Base-by-base conservation (phyloP, 1,140 invertebrate genomes). In the Reticulitermes speratus region DNA sequence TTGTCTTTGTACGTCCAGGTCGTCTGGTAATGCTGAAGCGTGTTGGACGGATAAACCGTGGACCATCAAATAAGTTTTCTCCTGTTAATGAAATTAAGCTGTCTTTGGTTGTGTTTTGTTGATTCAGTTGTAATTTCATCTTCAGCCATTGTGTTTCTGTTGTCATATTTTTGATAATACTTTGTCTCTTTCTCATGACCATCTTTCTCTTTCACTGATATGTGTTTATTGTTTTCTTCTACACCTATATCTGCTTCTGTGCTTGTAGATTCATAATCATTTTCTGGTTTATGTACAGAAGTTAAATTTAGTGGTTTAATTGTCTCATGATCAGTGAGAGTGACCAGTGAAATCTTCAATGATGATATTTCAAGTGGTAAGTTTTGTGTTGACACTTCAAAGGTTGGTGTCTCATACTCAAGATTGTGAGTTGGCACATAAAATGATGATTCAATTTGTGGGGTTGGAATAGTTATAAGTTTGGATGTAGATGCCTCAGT, bases 11-110 rank as follows among this genome's bases (percentile, higher is more conserved):
- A 81, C 87, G 84, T 19, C 86, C 82, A 65, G 87, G 87, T 45
- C 75, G 83, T 81, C 86, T 83, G 23, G 87, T 87, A 21, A 87
- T 84, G 59, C 86, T 86, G 81, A 87, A 87, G 2, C 87, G 59
- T 85, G 87, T 87, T 65, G 87, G 87, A 44, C 87, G 82, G 38
- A 87, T 83, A 84, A 87, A 85, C 44, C 87, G 83, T 59, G 82
- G 82, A 81, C 86, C 87, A 38, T 87, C 86, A 48, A 25, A 45
- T 44, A 86, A 48, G 16, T 14, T 85, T 23, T 19, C 38, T 32
- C 16, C 38, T 84, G 65, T 32, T 65, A 86, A 81, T 25, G 38
- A 30, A 45, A 85, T 83, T 16, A 82, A 83, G 84, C 69, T 84
- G 21, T 87, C 82, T 55, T 87, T 85, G 81, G 75, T 86, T 83